Percentiles rank a stretch among this genome's conserved stretches.
These are phyloP conservation scores for Mylabris phalerata DNA, from an alignment of 1,140 invertebrate species.

Conservation along the genomic window DNA sequence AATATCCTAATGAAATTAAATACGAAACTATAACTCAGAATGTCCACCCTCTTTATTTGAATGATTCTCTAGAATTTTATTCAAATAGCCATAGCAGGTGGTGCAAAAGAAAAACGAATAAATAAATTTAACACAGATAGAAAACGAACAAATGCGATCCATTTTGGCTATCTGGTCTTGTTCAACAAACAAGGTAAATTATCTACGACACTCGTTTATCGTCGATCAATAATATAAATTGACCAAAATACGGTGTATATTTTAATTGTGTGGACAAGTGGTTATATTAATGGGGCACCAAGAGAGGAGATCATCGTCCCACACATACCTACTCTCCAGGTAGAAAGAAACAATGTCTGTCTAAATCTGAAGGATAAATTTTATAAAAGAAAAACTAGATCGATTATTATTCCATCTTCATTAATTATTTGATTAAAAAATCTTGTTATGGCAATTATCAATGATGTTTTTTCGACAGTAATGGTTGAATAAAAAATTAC, in stretches of 20 bases:
- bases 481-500: not conserved
- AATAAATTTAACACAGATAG: too few species aligned
- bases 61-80: too few species aligned
- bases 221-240: constrained; percentile 42
- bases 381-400: too few species aligned
- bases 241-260: constrained; percentile 43
- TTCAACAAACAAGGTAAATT: constrained; percentile 33
- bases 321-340: constrained; percentile 35
- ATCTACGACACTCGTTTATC: constrained; percentile 35
- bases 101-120: constrained; percentile 2
- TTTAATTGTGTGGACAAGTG: constrained; percentile 44
- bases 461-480: constrained; percentile 11
- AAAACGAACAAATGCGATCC: constrained; percentile 4
- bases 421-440: too few species aligned
- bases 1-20: too few species aligned
- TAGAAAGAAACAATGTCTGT: constrained; percentile 17
- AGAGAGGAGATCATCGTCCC: constrained; percentile 25
- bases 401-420: too few species aligned
- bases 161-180: not conserved
- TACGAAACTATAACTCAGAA: too few species aligned
- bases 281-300: constrained; percentile 40
- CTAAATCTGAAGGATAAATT: too few species aligned
- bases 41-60: too few species aligned
- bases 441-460: too few species aligned
- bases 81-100: constrained; percentile 15